Evolutionary conservation across 2,888 invertebrate genomes (phyloP).

Genomic region (Nomada hirtipes): DNA sequence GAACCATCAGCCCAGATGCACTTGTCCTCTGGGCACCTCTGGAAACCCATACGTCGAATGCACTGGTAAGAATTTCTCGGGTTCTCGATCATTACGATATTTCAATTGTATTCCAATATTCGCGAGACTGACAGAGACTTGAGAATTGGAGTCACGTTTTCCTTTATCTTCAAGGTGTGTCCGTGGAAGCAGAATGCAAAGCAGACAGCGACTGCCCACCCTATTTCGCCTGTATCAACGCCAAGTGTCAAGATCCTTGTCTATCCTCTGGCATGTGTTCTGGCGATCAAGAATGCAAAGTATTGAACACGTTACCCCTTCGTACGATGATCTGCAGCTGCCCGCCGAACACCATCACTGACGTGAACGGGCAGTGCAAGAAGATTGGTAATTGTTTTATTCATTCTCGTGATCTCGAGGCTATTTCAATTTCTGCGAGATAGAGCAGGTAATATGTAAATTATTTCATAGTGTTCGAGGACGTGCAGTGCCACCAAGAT

Average conservation of each 20-base stretch:
- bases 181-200: conserved; percentile 87
- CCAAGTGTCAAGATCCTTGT: conserved; percentile 92
- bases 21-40: conserved; percentile 89
- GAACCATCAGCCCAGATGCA: conserved; percentile 91
- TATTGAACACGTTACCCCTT: conserved; percentile 91
- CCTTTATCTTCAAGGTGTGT: conserved; percentile 54
- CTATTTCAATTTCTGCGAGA: neutral
- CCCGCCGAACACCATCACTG: conserved; percentile 91
- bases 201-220: conserved; percentile 92
- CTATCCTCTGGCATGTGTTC: conserved; percentile 89
- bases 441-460: neutral
- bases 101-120: too few relatives aligned
- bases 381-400: conserved; percentile 81
- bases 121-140: neutral
- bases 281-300: conserved; percentile 91
- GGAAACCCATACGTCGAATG: conserved; percentile 93
- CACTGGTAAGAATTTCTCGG: conserved; percentile 80
- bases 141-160: neutral
- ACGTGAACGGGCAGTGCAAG: conserved; percentile 90
- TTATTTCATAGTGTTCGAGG: conserved; percentile 34
- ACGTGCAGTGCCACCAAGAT: conserved; percentile 64
- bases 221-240: conserved; percentile 91
- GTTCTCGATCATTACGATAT: too few relatives aligned
- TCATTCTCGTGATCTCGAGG: neutral
- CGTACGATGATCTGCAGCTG: conserved; percentile 95